phyloP scores from a whole-genome alignment of 1,140 invertebrate species.

The Aphaenogaster rudis region DNA sequence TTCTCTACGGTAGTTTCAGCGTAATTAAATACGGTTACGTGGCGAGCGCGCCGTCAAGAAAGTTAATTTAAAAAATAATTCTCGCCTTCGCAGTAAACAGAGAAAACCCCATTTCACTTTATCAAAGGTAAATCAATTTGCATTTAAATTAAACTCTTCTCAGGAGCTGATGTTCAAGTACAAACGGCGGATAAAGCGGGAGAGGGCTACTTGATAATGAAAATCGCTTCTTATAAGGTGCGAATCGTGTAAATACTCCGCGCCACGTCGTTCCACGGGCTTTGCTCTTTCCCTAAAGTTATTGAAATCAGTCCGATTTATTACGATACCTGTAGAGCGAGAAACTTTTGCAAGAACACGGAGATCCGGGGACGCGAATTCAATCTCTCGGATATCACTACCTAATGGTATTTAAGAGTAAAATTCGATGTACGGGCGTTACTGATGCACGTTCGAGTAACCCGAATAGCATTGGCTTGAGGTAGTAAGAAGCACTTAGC shows the following conservation, averaged over 20 bases:
- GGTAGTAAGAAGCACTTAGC: conserved; percentile 70
- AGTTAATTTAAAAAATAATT: conserved; percentile 71
- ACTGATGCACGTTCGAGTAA: conserved; percentile 46
- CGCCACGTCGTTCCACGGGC: conserved; percentile 1
- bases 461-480: conserved; percentile 33
- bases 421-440: conserved; percentile 57
- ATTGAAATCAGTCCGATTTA: conserved; percentile 32
- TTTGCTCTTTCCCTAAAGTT: not conserved
- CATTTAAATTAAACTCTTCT: conserved; percentile 72
- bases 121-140: conserved; percentile 75
- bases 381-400: not conserved
- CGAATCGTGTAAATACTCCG: conserved; percentile 55
- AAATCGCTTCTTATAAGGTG: conserved; percentile 35
- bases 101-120: conserved; percentile 53
- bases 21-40: conserved; percentile 50
- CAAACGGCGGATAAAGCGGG: conserved; percentile 62
- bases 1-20: conserved; percentile 33
- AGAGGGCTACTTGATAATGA: conserved; percentile 67
- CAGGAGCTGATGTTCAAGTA: conserved; percentile 50
- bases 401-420: conserved; percentile 36
- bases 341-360: not conserved
- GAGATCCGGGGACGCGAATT: not conserved
- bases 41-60: conserved; percentile 4
- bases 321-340: not conserved
- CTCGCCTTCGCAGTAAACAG: conserved; percentile 31